Evolutionary conservation across 1,140 invertebrate genomes (phyloP), one percentile per base, ranked within the genome.

Genomic region (Cydia splendana): DNA sequence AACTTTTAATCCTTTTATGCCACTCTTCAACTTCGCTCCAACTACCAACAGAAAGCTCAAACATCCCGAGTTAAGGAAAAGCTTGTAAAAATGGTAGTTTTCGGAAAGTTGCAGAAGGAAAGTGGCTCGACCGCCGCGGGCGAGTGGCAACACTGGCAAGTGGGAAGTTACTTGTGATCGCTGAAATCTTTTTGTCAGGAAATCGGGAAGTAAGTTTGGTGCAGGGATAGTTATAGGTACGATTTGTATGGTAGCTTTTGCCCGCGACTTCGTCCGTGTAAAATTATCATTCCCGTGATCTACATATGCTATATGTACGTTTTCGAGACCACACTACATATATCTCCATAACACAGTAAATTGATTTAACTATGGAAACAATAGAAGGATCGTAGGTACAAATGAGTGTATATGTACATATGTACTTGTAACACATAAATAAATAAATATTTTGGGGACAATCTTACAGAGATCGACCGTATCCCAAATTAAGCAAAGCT

Each of bases 131-230:
- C 5, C 4, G 28, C 65, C 65, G 24, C 24, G 28, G 65, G 65
- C 65, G 5, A 34, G 28, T 7, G 28, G 20, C 12, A 34, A 69
- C 1, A 34, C 12, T n/a, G 28, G 20, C 12, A 34, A 69, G 65
- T 69, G 28, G 65, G 4, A 69, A 69, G 65, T 69, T 28, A 69
- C 65, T 65, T 65, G 7, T 69, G 62, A 34, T 34, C 65, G 65
- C 20, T 15, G 28, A 38, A 69, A 69, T 69, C 65, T 69, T 69
- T 69, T 69, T 69, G 65, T 69, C 65, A 69, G 65, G 12, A 65
- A 69, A 38, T 69, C 65, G 30, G 65, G 28, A 69, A 30, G 62
- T 53, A 15, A 48, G n/a, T 62, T 65, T 38, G 10, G 9, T 15
- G 65, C 28, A 13, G 24, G 28, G 24, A 69, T 30, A 69, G 24